A percentile compares a stretch with the other conserved stretches of the same genome.
Evolutionary conservation across 2,113 vertebrate species (phyloP).

Genomic region (Gasterosteus aculeatus): DNA sequence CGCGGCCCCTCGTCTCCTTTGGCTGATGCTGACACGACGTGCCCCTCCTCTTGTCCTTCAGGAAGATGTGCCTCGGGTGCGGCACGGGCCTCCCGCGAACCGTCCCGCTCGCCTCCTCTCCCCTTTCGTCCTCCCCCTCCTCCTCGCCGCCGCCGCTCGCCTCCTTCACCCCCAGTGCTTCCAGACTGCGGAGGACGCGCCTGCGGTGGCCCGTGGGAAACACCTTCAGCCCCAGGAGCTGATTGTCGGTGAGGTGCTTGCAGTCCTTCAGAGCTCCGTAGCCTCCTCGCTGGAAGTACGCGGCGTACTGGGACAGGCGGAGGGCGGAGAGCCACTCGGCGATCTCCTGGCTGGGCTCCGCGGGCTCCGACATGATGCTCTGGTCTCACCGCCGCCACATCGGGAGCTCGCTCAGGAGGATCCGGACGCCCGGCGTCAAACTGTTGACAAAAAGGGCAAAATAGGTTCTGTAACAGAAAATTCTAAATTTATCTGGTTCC

Average conservation of each 20-base stretch:
- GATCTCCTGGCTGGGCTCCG: slow-evolving; percentile 74
- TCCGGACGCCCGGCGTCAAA: not conserved
- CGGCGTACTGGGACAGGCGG: slow-evolving; percentile 87
- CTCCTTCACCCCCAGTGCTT: slow-evolving; percentile 56
- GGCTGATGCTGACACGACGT: slow-evolving; percentile 19
- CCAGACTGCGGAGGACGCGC: slow-evolving; percentile 89
- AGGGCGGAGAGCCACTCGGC: slow-evolving; percentile 86
- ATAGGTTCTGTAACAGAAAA: not conserved
- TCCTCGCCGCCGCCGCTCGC: slow-evolving; percentile 19
- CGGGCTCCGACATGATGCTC: slow-evolving; percentile 81
- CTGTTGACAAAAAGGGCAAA: slow-evolving; percentile 5
- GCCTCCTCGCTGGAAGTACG: slow-evolving; percentile 81
- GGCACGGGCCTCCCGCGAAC: slow-evolving; percentile 49
- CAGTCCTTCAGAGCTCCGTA: slow-evolving; percentile 84
- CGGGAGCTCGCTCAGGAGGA: slow-evolving; percentile 7
- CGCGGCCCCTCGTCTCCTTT: not conserved
- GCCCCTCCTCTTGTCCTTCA: slow-evolving; percentile 54
- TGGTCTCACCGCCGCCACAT: slow-evolving; percentile 37
- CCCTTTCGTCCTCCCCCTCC: slow-evolving; percentile 19
- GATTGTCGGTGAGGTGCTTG: slow-evolving; percentile 77
- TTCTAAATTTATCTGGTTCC: not conserved
- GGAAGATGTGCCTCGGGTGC: slow-evolving; percentile 64
- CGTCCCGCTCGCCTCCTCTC: not conserved
- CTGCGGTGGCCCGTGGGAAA: slow-evolving; percentile 92
- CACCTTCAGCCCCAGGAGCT: slow-evolving; percentile 85